phyloP scores from a whole-genome alignment of 2,797 vertebrate species.

The Phoxinus dragarum region DNA sequence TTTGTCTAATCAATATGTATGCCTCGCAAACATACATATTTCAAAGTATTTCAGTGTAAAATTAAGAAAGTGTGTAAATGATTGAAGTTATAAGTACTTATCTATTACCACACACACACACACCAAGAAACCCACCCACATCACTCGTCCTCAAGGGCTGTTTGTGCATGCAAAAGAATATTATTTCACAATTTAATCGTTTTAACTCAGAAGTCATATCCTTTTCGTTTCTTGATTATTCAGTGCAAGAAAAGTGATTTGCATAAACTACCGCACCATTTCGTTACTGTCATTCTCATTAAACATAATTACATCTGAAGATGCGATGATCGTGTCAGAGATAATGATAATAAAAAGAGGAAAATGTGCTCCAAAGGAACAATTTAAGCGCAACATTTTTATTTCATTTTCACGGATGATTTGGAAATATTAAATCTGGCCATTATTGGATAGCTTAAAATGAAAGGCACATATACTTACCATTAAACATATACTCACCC shows the following conservation, averaged over 20 bases:
- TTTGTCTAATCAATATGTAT: background rate
- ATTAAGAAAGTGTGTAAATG: background rate
- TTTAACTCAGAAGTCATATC: slow-evolving; percentile 74
- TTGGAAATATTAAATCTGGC: slow-evolving; percentile 5
- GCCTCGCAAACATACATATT: slow-evolving; percentile 5
- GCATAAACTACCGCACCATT: slow-evolving; percentile 68
- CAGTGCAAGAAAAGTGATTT: slow-evolving; percentile 72
- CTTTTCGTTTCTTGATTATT: slow-evolving; percentile 74
- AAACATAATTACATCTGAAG: slow-evolving; percentile 66
- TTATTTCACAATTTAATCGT: slow-evolving; percentile 75
- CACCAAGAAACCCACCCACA: slow-evolving; percentile 52
- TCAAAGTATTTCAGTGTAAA: slow-evolving; percentile 14
- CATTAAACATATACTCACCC: background rate
- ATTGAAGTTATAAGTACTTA: slow-evolving; percentile 31
- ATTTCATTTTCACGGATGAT: slow-evolving; percentile 4
- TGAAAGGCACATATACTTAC: slow-evolving; percentile 7
- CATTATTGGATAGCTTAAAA: slow-evolving; percentile 27
- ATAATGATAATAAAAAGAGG: slow-evolving; percentile 40
- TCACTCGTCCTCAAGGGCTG: slow-evolving; percentile 64
- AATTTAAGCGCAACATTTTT: slow-evolving; percentile 1
- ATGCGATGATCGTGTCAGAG: slow-evolving; percentile 60
- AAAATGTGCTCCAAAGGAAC: slow-evolving; percentile 10
- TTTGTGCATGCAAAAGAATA: slow-evolving; percentile 67
- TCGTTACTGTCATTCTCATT: slow-evolving; percentile 72
- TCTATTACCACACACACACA: slow-evolving; percentile 29